Evolutionary conservation across 2,797 vertebrate species (phyloP).

Genomic region (Jordanella pulchra): DNA sequence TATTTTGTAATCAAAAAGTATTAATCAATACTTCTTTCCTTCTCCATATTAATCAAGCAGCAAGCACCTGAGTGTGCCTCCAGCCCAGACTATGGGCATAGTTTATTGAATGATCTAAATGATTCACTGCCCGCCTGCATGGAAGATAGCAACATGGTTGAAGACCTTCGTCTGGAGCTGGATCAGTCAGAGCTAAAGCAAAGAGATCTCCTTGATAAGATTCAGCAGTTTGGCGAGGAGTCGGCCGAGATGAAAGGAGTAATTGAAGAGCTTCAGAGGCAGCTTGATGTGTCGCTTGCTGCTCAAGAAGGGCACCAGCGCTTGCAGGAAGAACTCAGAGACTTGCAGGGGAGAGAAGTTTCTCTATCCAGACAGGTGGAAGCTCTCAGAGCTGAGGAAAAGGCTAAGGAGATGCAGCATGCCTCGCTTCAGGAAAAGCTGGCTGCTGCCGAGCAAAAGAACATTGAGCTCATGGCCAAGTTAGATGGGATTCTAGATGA

Average conservation of each 20-base stretch:
- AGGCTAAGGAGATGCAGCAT: constrained; percentile 62
- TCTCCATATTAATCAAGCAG: constrained; percentile 29
- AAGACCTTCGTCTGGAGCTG: constrained; percentile 90
- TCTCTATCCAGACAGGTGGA: constrained; percentile 79
- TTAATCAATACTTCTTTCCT: constrained; percentile 12
- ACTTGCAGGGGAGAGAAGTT: constrained; percentile 61
- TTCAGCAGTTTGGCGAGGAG: constrained; percentile 85
- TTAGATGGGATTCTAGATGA: constrained; percentile 71
- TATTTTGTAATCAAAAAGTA: not conserved
- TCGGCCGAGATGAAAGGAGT: constrained; percentile 81
- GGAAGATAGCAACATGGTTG: constrained; percentile 78
- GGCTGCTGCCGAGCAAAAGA: constrained; percentile 75
- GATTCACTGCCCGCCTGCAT: constrained; percentile 69
- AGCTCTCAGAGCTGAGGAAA: constrained; percentile 63
- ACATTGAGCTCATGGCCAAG: constrained; percentile 78
- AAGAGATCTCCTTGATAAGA: constrained; percentile 81
- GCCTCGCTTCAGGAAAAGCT: constrained; percentile 75
- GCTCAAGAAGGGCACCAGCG: constrained; percentile 77
- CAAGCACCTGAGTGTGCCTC: constrained; percentile 86
- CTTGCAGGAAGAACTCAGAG: constrained; percentile 73
- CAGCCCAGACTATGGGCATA: constrained; percentile 84
- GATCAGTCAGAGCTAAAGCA: constrained; percentile 92
- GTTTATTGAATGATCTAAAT: constrained; percentile 78
- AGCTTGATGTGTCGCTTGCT: constrained; percentile 80
- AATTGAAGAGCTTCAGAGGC: constrained; percentile 84